Evolutionary conservation across 2,797 vertebrate genomes (phyloP).

Genomic region (Enteromius radiatus): DNA sequence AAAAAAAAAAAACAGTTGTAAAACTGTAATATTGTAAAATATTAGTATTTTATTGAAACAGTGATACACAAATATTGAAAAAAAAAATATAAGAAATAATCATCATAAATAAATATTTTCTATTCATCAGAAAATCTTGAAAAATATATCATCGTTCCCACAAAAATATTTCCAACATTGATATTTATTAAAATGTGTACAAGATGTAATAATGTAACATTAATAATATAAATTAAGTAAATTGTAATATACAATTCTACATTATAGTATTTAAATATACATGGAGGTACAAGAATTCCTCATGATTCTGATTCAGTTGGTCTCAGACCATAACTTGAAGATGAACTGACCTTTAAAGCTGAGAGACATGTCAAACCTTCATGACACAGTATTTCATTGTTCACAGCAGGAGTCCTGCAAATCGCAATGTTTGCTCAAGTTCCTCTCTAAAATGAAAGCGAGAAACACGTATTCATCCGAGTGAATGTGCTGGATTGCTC

Average conservation of each 20-base stretch:
- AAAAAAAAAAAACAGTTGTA: neutral
- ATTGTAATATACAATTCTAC: neutral
- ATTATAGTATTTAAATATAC: neutral
- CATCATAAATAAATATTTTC: neutral
- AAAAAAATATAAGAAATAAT: neutral
- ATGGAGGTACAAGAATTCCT: neutral
- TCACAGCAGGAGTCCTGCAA: neutral
- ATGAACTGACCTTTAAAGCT: constrained; percentile 11
- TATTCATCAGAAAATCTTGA: neutral
- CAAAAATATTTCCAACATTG: neutral
- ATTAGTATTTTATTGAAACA: neutral
- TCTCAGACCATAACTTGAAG: neutral
- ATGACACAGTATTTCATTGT: constrained; percentile 17
- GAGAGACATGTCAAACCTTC: neutral
- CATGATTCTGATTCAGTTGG: neutral
- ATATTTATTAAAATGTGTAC: neutral
- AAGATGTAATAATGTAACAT: neutral
- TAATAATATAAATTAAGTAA: neutral
- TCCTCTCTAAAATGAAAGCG: neutral
- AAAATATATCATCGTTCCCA: neutral
- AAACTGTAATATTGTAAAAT: neutral
- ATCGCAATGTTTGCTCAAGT: neutral
- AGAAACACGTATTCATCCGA: constrained; percentile 28
- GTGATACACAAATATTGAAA: neutral
- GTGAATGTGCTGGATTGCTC: neutral